phyloP scores from a whole-genome alignment of 2,797 vertebrate genomes.

The Scomberomorus guttatus region DNA sequence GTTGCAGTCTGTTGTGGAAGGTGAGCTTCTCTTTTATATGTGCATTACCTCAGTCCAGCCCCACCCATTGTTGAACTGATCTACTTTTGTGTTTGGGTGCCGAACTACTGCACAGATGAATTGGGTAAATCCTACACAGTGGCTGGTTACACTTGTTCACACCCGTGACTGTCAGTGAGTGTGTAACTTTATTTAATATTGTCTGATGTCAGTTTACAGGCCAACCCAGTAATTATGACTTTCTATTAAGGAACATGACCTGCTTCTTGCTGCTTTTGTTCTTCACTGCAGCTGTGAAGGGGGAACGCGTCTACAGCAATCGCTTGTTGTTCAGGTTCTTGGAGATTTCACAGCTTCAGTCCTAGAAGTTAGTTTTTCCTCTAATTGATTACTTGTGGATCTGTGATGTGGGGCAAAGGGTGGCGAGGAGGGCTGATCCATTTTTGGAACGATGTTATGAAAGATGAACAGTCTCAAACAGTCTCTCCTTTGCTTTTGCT shows the following conservation, averaged over 20 bases:
- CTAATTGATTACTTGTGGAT: conserved; percentile 65
- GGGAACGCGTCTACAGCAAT: conserved; percentile 13
- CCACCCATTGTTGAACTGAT: conserved; percentile 39
- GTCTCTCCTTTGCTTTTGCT: conserved; percentile 30
- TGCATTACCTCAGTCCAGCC: conserved; percentile 21
- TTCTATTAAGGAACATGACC: conserved; percentile 23
- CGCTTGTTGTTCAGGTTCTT: conserved; percentile 28
- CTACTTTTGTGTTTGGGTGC: conserved; percentile 33
- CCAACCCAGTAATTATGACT: conserved; percentile 21
- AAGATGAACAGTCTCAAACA: conserved; percentile 65
- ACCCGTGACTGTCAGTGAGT: conserved; percentile 10
- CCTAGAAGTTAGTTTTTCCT: conserved; percentile 41
- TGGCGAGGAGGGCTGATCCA: conserved; percentile 44
- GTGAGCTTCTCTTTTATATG: conserved; percentile 31
- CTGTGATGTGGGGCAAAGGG: conserved; percentile 52
- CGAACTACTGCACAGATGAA: conserved; percentile 32
- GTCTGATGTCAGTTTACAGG: conserved; percentile 36
- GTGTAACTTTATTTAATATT: conserved; percentile 31
- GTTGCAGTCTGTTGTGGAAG: conserved; percentile 47
- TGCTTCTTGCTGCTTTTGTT: conserved; percentile 28
- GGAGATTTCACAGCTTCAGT: conserved; percentile 44
- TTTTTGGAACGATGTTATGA: conserved; percentile 61
- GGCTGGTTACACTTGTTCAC: background rate
- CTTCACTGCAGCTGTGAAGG: conserved; percentile 1
- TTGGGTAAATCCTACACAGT: background rate